phyloP scores from a whole-genome alignment of 2,113 vertebrate genomes.

The Trichomycterus rosablanca region DNA sequence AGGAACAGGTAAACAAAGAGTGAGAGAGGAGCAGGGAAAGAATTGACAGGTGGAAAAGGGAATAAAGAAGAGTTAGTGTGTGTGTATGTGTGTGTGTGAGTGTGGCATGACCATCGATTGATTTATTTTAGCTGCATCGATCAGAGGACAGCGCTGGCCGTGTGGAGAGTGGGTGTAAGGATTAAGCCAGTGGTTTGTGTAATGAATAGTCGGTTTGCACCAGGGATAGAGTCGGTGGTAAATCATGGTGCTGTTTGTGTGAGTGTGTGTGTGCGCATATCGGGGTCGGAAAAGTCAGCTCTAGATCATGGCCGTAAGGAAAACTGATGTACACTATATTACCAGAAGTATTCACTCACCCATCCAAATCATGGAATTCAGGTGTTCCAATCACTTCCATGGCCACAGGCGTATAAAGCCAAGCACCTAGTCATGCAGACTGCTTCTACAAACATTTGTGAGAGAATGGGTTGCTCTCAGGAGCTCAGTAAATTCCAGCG shows the following conservation, averaged over 20 bases:
- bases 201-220: slow-evolving; percentile 53
- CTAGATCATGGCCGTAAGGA: slow-evolving; percentile 50
- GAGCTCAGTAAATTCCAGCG: too few species aligned
- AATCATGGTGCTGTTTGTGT: slow-evolving; percentile 26
- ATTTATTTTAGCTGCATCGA: slow-evolving; percentile 69
- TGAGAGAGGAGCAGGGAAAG: too few species aligned
- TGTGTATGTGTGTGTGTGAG: not conserved
- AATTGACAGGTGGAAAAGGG: not conserved
- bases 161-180: slow-evolving; percentile 53
- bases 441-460: too few species aligned
- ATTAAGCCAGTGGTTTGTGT: slow-evolving; percentile 53
- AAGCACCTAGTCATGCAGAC: too few species aligned
- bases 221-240: slow-evolving; percentile 36
- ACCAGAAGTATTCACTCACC: too few species aligned
- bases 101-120: slow-evolving; percentile 53
- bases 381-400: too few species aligned
- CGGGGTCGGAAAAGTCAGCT: slow-evolving; percentile 5
- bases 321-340: too few species aligned
- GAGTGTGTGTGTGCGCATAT: slow-evolving; percentile 1
- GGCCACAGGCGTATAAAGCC: too few species aligned
- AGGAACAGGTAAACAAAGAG: too few species aligned
- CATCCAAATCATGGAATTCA: too few species aligned
- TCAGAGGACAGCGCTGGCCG: slow-evolving; percentile 60
- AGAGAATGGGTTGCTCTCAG: too few species aligned
- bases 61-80: not conserved